Evolutionary conservation across 2,797 vertebrate genomes (phyloP), one percentile per base, ranked within the genome.

Genomic region (Halcyon smyrnensis): DNA sequence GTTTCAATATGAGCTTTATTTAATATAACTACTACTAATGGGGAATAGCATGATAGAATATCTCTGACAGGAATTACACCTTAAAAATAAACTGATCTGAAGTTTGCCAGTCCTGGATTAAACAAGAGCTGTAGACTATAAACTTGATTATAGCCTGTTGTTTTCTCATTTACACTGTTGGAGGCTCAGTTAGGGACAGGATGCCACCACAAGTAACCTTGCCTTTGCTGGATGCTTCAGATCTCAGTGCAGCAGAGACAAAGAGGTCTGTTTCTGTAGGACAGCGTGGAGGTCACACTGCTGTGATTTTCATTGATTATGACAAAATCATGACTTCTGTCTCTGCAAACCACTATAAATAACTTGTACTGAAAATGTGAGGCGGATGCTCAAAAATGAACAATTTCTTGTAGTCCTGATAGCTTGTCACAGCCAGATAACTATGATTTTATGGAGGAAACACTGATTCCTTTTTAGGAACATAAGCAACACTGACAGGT

Each of bases 301-400:
- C 63, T 82, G 50, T 93, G 83, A 90, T 90, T 82, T 65, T 82
- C 88, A 84, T 27, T 65, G 80, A 75, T 91, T 62, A 69, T 79
- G 83, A 86, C 85, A 94, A 97, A 93, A 86, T 82, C 85, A 19
- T 76, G 11, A 81, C 76, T 90, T 91, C 12, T 28, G 15, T 90
- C 54, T 88, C 54, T 76, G 73, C 37, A 70, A 84, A 34, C n/a
- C 2, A 2, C 83, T 91, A 19, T 75, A 88, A 94, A 86, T 86
- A 93, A 62, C 65, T 79, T 48, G 6, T 32, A n/a, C 50, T n/a
- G 87, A 84, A 82, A 83, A 84, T 79, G 30, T 36, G 18, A 94
- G 36, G 43, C 5, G 10, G n/a, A 32, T 86, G 54, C 65, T 84
- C 37, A 63, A 69, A 90, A 87, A 2, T 8, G 2, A 76, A 21